Conservation (phyloP, 2,888 invertebrate genomes). For the Pandemis corylana region DNA sequence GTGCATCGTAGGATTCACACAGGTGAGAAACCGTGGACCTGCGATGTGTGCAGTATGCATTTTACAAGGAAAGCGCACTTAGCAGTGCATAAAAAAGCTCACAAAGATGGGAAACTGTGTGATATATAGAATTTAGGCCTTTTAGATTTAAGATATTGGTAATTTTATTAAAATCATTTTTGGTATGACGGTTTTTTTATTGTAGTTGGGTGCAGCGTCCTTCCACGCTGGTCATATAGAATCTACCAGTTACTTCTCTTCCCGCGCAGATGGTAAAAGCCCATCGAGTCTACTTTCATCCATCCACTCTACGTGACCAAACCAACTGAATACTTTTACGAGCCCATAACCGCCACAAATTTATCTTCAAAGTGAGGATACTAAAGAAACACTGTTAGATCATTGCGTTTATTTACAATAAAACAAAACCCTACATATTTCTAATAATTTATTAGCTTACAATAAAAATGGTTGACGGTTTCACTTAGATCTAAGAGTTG, state of each 20-base stretch:
- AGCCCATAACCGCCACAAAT: no score
- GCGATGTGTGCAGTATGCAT: constrained; percentile 6
- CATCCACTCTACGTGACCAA: no score
- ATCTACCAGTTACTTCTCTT: no score
- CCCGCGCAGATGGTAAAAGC: no score
- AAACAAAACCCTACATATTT: constrained; percentile 21
- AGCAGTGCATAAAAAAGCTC: neutral
- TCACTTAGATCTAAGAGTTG: constrained; percentile 2
- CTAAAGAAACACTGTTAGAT: constrained; percentile 11
- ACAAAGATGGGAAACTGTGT: neutral
- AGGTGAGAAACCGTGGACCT: constrained; percentile 5
- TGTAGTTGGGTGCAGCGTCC: no score
- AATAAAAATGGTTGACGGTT: constrained; percentile 21
- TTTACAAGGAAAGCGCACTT: constrained; percentile 11
- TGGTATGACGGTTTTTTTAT: neutral
- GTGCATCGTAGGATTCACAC: constrained; percentile 6
- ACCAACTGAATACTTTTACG: no score
- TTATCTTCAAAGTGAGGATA: neutral
- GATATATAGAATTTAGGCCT: neutral
- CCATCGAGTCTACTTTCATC: no score
- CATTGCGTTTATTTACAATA: constrained; percentile 30
- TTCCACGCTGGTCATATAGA: no score
- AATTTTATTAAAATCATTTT: neutral
- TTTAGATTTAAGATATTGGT: neutral
- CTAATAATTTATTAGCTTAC: constrained; percentile 38